Base-by-base conservation (phyloP, 2,797 vertebrate species). In the Prunella strophiata region DNA sequence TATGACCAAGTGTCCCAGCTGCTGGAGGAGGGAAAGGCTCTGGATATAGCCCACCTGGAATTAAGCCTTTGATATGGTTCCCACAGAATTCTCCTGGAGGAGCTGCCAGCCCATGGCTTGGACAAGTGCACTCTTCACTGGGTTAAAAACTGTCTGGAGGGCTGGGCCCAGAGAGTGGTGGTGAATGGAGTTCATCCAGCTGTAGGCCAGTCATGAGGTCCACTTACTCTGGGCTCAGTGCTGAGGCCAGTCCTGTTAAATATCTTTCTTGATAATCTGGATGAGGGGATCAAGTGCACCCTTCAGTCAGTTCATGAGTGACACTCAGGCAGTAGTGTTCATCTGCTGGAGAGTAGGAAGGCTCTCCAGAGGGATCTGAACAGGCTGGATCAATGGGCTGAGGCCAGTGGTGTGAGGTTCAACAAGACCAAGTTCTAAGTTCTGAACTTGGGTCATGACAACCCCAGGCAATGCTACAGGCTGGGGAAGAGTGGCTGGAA, bases 381-480 rank as follows among this genome's bases (percentile, higher is more conserved):
- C 27, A 57, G 43, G 42, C 5, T 57, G 27, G 36, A 57, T 38
- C 7, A 5, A 4, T 11, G 17, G 29, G 8, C 27, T 10, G 3
- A 70, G 50, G 32, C 11, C 43, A 58, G 5, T 5, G 16, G 7
- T 45, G 1, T 26, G 23, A 12, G 13, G 2, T 30, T 57, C 20
- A 45, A 20, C 3, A 30, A 63, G 34, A 34, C 25, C 36, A 43
- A 30, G 32, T 34, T 15, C 26, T 5, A 7, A 2, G 9, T 43
- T 25, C 29, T 75, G 27, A 16, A 0, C 38, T 22, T 70, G 27
- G 20, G 8, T 68, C 32, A 62, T 3, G 2, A 42, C 27, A 62
- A 13, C 3, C 11, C 2, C 71, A 76, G 3, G 16, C 32, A 75
- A 3, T 0, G 2, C 4, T 17, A 12, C 7, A 22, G 32, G 19